phyloP scores from a whole-genome alignment of 2,888 invertebrate species.

The Drosophila infuscata region DNA sequence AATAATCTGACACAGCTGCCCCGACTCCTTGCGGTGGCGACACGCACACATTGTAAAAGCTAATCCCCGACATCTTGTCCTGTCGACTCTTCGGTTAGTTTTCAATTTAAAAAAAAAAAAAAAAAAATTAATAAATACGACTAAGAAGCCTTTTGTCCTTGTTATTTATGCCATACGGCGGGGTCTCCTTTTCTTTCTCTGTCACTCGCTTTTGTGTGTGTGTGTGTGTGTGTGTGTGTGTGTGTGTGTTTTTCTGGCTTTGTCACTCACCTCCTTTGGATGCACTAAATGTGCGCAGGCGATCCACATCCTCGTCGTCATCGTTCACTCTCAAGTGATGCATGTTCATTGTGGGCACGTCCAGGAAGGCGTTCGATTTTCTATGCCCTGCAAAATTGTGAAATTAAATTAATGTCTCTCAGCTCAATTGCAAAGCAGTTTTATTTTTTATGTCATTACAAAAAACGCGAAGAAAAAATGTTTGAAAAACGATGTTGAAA shows the following conservation, averaged over 20 bases:
- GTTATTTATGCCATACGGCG: not conserved
- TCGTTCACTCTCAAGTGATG: conserved; percentile 85
- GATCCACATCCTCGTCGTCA: conserved; percentile 93
- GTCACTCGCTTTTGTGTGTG: not conserved
- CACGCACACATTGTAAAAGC: conserved; percentile 20
- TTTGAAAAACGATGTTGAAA: not conserved
- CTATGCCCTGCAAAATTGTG: conserved; percentile 85
- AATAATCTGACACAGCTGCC: conserved; percentile 16
- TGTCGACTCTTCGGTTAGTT: conserved; percentile 50
- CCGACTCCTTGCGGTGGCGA: not conserved
- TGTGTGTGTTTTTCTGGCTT: not conserved
- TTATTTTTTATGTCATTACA: not conserved
- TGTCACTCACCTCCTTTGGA: conserved; percentile 91
- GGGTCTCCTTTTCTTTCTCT: not conserved
- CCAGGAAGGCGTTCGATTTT: conserved; percentile 89
- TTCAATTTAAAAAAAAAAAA: conserved; percentile 57
- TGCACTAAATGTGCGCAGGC: conserved; percentile 96
- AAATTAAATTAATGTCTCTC: conserved; percentile 25
- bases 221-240: not conserved
- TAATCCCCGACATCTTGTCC: conserved; percentile 53
- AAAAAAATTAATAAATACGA: conserved; percentile 61
- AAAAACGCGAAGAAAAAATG: not conserved
- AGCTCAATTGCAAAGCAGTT: conserved; percentile 29
- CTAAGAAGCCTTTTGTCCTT: conserved; percentile 37
- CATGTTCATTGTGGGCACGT: conserved; percentile 87